phyloP scores from a whole-genome alignment of 1,140 invertebrate species.

The Penaeus indicus region DNA sequence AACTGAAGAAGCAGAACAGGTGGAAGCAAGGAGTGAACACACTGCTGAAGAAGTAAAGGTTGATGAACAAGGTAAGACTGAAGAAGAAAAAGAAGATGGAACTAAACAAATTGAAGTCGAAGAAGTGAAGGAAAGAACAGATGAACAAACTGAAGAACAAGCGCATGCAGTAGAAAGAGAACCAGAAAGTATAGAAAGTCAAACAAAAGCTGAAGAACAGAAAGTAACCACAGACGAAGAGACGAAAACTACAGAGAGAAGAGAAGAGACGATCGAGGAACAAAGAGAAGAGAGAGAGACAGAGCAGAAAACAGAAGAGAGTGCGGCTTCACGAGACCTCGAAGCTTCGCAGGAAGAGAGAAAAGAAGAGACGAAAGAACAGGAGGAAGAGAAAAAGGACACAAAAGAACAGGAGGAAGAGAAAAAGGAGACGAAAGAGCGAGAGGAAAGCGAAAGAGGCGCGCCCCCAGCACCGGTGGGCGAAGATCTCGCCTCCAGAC shows the following conservation, averaged over 20 bases:
- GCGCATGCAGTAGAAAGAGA: no score
- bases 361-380: neutral
- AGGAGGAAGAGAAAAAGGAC: neutral
- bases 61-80: neutral
- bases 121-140: neutral
- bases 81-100: neutral
- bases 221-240: neutral
- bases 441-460: slow-evolving; percentile 11
- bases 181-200: no score
- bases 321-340: neutral
- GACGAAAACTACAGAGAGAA: neutral
- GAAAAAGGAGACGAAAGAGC: neutral
- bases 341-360: neutral
- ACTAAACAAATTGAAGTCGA: neutral
- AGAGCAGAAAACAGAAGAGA: neutral
- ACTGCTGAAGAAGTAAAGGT: neutral
- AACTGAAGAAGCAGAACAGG: neutral
- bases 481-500: slow-evolving; percentile 50
- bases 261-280: neutral
- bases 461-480: neutral
- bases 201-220: no score
- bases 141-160: neutral
- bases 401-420: neutral
- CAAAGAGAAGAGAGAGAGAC: neutral
- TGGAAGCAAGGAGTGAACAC: neutral